phyloP scores from a whole-genome alignment of 53 echinoderm and acorn worm genomes.

The Paracentrotus lividus region DNA sequence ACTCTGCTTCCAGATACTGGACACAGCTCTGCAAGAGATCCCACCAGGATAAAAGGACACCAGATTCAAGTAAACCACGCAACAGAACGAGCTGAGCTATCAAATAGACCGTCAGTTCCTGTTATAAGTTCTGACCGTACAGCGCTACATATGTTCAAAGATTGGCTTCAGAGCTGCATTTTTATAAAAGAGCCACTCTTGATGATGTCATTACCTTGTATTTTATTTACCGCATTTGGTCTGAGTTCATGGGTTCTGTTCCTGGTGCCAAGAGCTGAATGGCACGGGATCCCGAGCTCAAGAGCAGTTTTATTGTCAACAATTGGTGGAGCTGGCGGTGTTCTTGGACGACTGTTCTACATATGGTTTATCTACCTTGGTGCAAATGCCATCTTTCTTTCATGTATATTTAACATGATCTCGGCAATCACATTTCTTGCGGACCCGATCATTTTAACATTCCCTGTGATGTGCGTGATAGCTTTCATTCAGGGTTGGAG shows the following conservation, averaged over 20 bases:
- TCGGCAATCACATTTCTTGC: conserved; percentile 6
- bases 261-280: conserved; percentile 11
- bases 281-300: conserved; percentile 1
- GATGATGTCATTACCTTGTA: neutral
- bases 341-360: neutral
- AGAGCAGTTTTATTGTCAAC: neutral
- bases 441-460: neutral
- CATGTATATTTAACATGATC: neutral
- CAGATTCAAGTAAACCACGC: neutral
- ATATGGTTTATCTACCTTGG: neutral
- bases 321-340: neutral
- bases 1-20: neutral
- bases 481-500: conserved; percentile 9
- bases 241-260: neutral
- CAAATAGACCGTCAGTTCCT: no score
- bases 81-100: neutral
- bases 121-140: neutral
- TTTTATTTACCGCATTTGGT: neutral
- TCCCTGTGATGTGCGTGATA: neutral
- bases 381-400: neutral
- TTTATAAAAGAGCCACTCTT: conserved; percentile 1
- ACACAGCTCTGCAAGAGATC: neutral
- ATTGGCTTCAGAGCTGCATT: neutral
- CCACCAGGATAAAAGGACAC: neutral
- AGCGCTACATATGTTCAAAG: neutral